These are phyloP conservation scores for Bergia puertoricense DNA, from an alignment of 92 coral and sea anemone genomes.

Conservation along the genomic window DNA sequence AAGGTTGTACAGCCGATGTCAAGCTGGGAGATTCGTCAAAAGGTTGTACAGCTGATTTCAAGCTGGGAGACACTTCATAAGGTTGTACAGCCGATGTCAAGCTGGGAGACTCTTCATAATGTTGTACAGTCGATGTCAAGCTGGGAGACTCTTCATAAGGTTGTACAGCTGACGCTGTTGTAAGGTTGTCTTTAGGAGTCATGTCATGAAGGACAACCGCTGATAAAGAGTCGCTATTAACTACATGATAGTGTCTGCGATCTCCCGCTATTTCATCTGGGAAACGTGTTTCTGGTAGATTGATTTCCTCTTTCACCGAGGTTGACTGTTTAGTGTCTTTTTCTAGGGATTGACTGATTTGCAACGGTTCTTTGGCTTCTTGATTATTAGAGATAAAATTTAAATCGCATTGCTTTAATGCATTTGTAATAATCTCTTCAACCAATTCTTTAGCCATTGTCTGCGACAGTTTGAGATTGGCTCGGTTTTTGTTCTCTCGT, in stretches of 20 bases:
- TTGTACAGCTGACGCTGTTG: neutral
- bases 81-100: too few species aligned
- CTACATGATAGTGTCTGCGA: neutral
- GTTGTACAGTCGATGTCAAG: too few species aligned
- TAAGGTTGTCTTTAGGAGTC: neutral
- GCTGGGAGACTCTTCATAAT: too few species aligned
- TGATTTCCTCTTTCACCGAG: neutral
- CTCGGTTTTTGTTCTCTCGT: neutral
- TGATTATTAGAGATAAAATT: neutral
- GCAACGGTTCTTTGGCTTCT: neutral
- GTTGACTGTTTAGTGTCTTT: neutral
- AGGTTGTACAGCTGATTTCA: too few species aligned
- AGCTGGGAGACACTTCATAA: too few species aligned
- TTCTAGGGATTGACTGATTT: neutral
- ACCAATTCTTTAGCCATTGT: conserved; percentile 1
- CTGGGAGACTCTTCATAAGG: too few species aligned
- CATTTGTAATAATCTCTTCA: conserved; percentile 6
- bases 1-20: neutral
- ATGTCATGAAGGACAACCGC: neutral
- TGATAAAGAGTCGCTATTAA: neutral
- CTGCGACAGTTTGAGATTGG: neutral
- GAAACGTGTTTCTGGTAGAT: neutral
- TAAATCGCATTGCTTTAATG: neutral
- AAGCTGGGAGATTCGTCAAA: too few species aligned
- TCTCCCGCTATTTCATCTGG: neutral